Conservation (phyloP, 2,888 invertebrate genomes). For the Miltochrista miniata region DNA sequence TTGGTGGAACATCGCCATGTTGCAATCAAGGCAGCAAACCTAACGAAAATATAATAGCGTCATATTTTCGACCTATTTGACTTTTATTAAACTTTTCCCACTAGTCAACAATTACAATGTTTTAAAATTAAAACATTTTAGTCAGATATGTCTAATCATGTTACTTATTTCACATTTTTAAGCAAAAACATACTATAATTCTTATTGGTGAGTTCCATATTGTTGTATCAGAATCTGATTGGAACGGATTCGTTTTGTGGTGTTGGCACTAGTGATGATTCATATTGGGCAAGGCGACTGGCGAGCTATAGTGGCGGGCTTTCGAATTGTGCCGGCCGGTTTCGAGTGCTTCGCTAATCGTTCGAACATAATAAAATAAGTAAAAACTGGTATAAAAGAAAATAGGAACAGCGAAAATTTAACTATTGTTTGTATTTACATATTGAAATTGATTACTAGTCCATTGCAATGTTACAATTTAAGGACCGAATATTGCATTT, state of each 20-base stretch:
- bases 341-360: neutral
- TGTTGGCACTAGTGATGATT: constrained; percentile 47
- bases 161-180: neutral
- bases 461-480: no score
- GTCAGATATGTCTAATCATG: neutral
- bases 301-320: no score
- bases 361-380: no score
- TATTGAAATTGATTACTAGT: no score
- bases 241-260: constrained; percentile 34
- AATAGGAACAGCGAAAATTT: no score
- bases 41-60: constrained; percentile 33
- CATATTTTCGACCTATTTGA: constrained; percentile 27
- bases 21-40: constrained; percentile 54
- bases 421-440: no score
- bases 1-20: constrained; percentile 56
- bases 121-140: constrained; percentile 12
- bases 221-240: constrained; percentile 34
- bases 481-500: no score
- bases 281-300: no score
- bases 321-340: constrained; percentile 33
- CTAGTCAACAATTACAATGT: neutral
- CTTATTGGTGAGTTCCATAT: constrained; percentile 44
- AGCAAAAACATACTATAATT: constrained; percentile 2
- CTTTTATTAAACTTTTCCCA: constrained; percentile 5
- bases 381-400: no score